These are phyloP conservation scores for Spheniscus humboldti DNA, from an alignment of 2,797 vertebrate species.

Conservation along the genomic window DNA sequence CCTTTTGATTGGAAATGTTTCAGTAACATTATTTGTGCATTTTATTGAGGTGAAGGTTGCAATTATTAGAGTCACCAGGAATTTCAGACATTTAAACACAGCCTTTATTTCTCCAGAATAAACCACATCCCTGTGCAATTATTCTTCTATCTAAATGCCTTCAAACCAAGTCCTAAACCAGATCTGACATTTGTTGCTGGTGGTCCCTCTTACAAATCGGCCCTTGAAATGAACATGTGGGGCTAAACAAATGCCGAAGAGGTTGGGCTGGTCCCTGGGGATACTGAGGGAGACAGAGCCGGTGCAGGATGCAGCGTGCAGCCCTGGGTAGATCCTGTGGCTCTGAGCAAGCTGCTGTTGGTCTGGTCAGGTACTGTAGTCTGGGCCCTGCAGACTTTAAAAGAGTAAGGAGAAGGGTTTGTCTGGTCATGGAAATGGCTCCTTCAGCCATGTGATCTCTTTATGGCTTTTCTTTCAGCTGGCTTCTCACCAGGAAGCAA, in stretches of 20 bases:
- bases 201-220: conserved; percentile 54
- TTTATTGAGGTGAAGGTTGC: conserved; percentile 75
- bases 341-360: neutral
- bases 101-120: conserved; percentile 68
- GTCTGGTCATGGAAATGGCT: neutral
- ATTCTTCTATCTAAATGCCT: conserved; percentile 76
- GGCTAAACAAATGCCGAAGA: neutral
- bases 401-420: conserved; percentile 24
- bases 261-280: neutral
- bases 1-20: conserved; percentile 72
- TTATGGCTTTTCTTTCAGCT: neutral
- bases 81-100: conserved; percentile 75
- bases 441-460: conserved; percentile 10
- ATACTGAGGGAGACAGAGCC: neutral
- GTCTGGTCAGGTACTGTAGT: neutral
- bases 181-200: conserved; percentile 63
- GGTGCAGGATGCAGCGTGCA: neutral
- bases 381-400: neutral
- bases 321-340: neutral
- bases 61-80: conserved; percentile 76
- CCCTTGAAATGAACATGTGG: neutral
- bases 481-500: neutral
- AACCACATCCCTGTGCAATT: conserved; percentile 75
- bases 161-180: conserved; percentile 61
- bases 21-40: conserved; percentile 71